Evolutionary conservation across 2,888 invertebrate genomes (phyloP).

Genomic region (Pachycephus smyrnensis): DNA sequence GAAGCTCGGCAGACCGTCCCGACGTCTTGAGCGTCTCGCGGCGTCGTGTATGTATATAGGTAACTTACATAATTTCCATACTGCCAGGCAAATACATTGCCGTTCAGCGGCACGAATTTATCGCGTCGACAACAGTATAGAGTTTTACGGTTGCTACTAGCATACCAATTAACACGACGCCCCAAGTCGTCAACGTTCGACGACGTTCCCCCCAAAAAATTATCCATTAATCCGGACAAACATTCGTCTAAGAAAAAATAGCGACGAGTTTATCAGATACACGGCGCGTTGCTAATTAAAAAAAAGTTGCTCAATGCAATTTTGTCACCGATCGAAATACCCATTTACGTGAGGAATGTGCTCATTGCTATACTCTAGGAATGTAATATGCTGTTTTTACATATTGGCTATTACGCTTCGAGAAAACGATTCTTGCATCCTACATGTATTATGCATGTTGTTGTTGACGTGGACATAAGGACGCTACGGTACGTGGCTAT

Average conservation of each 20-base stretch:
- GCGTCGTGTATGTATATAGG: not conserved
- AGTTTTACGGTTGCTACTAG: not conserved
- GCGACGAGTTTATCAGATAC: not conserved
- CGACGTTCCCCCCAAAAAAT: not conserved
- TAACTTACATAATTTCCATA: conserved; percentile 3
- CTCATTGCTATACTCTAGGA: not conserved
- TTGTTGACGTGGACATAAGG: not conserved
- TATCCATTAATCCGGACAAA: not conserved
- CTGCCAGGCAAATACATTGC: not conserved
- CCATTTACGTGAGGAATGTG: not conserved
- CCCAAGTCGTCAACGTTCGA: not conserved
- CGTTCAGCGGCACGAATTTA: not conserved
- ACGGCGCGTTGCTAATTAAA: not conserved
- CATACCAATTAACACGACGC: not conserved
- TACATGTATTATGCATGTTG: not conserved
- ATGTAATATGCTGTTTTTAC: not conserved
- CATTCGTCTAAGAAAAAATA: not conserved
- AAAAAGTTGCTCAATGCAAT: not conserved
- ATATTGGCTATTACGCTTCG: not conserved
- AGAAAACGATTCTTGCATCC: not conserved
- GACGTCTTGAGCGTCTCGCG: not conserved
- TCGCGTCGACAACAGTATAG: not conserved
- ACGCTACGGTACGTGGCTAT: conserved; percentile 31
- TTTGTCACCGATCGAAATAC: not conserved
- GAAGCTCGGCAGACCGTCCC: conserved; percentile 2